These are phyloP conservation scores for Caenorhabditis inopinata DNA, from an alignment of 1,140 invertebrate genomes.

Conservation along the genomic window DNA sequence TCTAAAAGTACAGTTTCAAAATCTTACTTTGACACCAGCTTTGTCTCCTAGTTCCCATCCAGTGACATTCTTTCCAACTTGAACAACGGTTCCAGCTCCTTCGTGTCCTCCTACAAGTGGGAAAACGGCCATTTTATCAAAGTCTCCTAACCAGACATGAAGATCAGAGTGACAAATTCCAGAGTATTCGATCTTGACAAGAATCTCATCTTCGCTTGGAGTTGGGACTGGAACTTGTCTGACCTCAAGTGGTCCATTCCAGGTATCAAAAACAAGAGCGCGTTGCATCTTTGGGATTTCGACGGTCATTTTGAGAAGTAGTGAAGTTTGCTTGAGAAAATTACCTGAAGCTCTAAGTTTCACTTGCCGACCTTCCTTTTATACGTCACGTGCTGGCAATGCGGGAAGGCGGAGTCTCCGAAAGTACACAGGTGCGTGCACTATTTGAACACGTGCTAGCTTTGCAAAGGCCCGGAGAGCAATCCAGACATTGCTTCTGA, in stretches of 20 bases:
- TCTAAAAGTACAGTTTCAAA: too few relatives aligned
- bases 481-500: too few relatives aligned
- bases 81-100: conserved; percentile 41
- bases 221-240: not conserved
- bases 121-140: not conserved
- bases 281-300: not conserved
- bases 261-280: not conserved
- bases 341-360: too few relatives aligned
- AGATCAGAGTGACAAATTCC: conserved; percentile 30
- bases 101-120: conserved; percentile 49
- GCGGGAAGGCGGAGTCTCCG: too few relatives aligned
- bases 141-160: conserved; percentile 11
- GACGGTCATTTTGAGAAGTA: too few relatives aligned
- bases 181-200: not conserved
- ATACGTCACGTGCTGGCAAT: too few relatives aligned
- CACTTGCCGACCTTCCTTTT: too few relatives aligned
- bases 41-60: conserved; percentile 45
- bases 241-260: not conserved
- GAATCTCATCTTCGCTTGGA: not conserved
- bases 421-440: too few relatives aligned
- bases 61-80: conserved; percentile 36
- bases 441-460: too few relatives aligned
- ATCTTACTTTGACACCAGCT: conserved; percentile 47
- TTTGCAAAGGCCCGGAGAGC: too few relatives aligned
- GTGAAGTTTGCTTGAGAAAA: too few relatives aligned